Percentiles rank a stretch among this genome's conserved stretches.
These are phyloP conservation scores for Muntiacus reevesi DNA, from an alignment of 2,113 vertebrate species.

Conservation along the genomic window DNA sequence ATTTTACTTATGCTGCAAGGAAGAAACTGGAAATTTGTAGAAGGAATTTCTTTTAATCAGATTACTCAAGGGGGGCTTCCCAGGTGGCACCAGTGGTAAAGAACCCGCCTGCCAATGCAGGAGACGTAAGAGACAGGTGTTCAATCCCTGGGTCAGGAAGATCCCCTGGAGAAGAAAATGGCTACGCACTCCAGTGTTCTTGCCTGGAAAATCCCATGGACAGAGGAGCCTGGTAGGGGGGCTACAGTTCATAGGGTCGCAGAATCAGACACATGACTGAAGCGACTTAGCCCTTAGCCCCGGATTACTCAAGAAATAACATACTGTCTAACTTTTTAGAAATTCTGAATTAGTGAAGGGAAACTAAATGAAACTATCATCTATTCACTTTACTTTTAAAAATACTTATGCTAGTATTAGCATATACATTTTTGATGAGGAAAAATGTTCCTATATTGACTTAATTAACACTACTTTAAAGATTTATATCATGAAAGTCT, in stretches of 20 bases:
- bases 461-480: not conserved
- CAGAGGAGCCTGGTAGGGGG: not conserved
- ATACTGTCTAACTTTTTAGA: not conserved
- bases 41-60: not conserved
- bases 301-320: not conserved
- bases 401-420: not conserved
- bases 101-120: not conserved
- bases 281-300: not conserved
- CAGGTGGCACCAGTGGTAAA: not conserved
- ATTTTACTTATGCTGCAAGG: not conserved
- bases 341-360: not conserved
- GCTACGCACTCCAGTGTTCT: not conserved
- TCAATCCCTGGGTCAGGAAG: not conserved
- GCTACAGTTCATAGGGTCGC: not conserved
- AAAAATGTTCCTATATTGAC: not conserved
- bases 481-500: not conserved
- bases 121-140: not conserved
- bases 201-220: not conserved
- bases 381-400: not conserved
- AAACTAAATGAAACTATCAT: not conserved
- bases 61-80: not conserved
- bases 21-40: not conserved
- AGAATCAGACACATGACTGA: not conserved
- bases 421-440: not conserved
- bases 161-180: not conserved